Base-by-base conservation (phyloP, 2,113 vertebrate species). In the Odobenus rosmarus region DNA sequence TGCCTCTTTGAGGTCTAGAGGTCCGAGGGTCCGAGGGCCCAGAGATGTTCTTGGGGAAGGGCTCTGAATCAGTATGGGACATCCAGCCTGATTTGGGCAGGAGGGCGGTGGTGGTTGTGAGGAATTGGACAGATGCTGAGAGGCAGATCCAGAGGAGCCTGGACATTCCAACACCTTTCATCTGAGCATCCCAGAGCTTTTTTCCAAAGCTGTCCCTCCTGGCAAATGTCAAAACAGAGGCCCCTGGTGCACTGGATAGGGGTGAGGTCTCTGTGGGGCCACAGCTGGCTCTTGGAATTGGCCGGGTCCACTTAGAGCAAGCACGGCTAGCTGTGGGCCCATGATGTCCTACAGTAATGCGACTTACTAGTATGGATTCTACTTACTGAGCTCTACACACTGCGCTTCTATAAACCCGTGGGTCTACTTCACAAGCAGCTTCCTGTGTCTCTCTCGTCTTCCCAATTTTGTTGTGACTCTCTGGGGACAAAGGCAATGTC, bases 381-480 rank as follows among this genome's bases (percentile, higher is more conserved):
- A 3, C 42, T 62, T 6, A 14, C 10, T 49, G 39, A n/a, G 51
- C 59, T 61, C 28, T 79, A 31, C 82, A 57, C 19, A 1, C 9
- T 23, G 33, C 2, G 0, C 53, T 39, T 51, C 21, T 0, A 3
- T 28, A 4, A 87, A 69, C 81, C 76, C 26, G 21, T 12, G 36
- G 28, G 72, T 23, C 16, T 76, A 24, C 53, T 77, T 80, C 62
- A 12, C 4, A 13, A 3, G 3, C 15, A 9, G 33, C 13, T 92
- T 72, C 7, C 4, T 53, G 5, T 21, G 21, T n/a, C 61, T 93
- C 33, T 85, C 79, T 77, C 4, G 7, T 49, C 26, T 57, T 85
- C 57, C 36, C 26, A 90, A 80, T 64, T 77, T n/a, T 62, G 31
- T 59, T 33, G 62, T 72, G 80, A 90, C 33, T 80, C 87, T 74